Percentiles rank a stretch among this genome's conserved stretches.
These are phyloP conservation scores for Antechinus stuartii DNA, from an alignment of 2,113 vertebrate species.

Conservation along the genomic window DNA sequence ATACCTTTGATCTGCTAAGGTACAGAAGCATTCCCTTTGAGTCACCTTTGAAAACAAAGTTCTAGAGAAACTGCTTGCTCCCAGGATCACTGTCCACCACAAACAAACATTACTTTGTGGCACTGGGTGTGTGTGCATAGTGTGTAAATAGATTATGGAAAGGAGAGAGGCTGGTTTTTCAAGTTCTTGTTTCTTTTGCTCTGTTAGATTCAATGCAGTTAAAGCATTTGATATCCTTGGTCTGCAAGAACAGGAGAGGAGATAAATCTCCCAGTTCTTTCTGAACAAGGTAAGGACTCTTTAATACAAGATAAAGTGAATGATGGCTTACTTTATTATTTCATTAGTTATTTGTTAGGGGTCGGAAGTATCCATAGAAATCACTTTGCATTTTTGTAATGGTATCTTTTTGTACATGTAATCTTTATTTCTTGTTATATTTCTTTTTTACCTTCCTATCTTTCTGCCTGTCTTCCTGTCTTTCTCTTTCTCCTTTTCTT, in stretches of 20 bases:
- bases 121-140: conserved; percentile 74
- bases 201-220: conserved; percentile 48
- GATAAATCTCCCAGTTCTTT: conserved; percentile 39
- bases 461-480: too few relatives aligned
- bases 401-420: neutral
- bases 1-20: conserved; percentile 54
- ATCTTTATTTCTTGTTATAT: neutral
- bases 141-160: conserved; percentile 76
- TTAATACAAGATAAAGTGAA: neutral
- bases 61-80: conserved; percentile 60
- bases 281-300: conserved; percentile 66
- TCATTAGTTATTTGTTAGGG: conserved; percentile 6
- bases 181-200: conserved; percentile 71
- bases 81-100: conserved; percentile 56
- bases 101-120: conserved; percentile 70
- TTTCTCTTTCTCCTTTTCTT: neutral
- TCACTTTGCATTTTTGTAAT: neutral
- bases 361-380: neutral
- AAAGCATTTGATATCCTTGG: conserved; percentile 47
- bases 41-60: conserved; percentile 21
- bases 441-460: neutral
- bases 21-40: conserved; percentile 23
- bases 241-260: conserved; percentile 53
- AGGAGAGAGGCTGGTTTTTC: conserved; percentile 83
- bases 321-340: conserved; percentile 39